Evolutionary conservation across 2,888 invertebrate genomes (phyloP), one percentile per base, ranked within the genome.

Genomic region (Lasioglossum lativentre): DNA sequence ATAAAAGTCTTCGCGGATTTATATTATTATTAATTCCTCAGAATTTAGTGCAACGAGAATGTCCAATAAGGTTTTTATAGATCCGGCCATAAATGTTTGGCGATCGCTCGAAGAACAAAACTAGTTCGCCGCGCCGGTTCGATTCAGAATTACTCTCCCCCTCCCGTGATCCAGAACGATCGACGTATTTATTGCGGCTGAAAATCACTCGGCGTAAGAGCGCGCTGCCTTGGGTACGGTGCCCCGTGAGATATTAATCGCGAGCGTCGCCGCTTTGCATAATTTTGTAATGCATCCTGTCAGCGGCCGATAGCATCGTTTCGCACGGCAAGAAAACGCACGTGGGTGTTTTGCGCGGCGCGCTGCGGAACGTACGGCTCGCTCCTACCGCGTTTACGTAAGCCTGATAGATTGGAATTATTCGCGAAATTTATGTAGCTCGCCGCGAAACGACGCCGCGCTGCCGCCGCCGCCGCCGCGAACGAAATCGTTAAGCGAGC

Each of bases 261-360:
- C 78, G 82, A 82, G 79, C 80, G 88, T 81, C 89, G 83, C 80
- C 87, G 87, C 75, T 90, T 90, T 90, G 90, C 90, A 90, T 90
- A 90, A 90, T 90, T 89, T 85, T 90, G 90, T 89, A 90, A 88
- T 81, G 90, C 90, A 89, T 88, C 88, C 88, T 90, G 90, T 90
- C 90, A 82, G 71, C 82, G 75, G 52, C 27, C 82, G 89, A 90
- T 90, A 90, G 78, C 76, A 90, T 90, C 90, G 68, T 90, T 90
- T 90, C 90, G 89, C 90, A 87, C 90, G 90, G 88, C 83, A 59
- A 83, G 83, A 83, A 84, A 90, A 89, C 84, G 86, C 88, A 80
- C 88, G 89, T 89, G 89, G 90, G 89, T 78, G 90, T 85, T 85
- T 88, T 74, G 59, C 82, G 63, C 47, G 72, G 56, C 56, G 56